Evolutionary conservation across 2,113 vertebrate genomes (phyloP), one percentile per base, ranked within the genome.

Genomic region (Mesembrinibis cayennensis): DNA sequence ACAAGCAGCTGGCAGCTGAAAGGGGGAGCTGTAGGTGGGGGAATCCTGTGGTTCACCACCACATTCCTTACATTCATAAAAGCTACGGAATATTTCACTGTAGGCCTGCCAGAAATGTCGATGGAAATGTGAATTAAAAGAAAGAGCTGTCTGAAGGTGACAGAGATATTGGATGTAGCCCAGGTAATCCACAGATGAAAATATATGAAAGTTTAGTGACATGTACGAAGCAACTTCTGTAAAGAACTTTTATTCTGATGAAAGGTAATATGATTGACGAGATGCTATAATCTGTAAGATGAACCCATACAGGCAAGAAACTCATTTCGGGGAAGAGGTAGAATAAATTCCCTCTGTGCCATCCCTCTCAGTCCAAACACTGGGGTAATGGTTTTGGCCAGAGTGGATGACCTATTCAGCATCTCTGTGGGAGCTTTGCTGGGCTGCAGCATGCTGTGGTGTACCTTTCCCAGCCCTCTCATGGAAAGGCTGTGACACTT

Each of bases 1-100:
- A 97, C 97, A 97, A 96, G 96, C 93, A 97, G 97, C 96, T 97
- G 97, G 97, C 97, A 97, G 96, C 96, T 97, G 95, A 98, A 97
- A 97, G 86, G 90, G 80, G 95, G 97, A 97, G 97, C 96, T 97
- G 97, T 97, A 97, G 97, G 97, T 97, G 96, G 97, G 97, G 95
- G 96, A 97, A 97, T 97, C 97, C 97, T 97, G 97, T 97, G 97
- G 97, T 96, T 97, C 95, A 95, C 96, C 97, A 97, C 96, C 42
- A 77, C 97, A 98, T 98, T 98, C 97, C 91, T 97, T 93, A 93
- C 96, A 97, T 98, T 98, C 97, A 94, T 94, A 96, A 97, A 95
- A 93, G 90, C 97, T 97, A 89, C 3, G 36, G 96, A 97, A 96
- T 97, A 97, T 97, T 97, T 96, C 95, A 97, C 96, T 96, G 90